Evolutionary conservation across 1,140 invertebrate genomes (phyloP).

Genomic region (Gryon sp.): DNA sequence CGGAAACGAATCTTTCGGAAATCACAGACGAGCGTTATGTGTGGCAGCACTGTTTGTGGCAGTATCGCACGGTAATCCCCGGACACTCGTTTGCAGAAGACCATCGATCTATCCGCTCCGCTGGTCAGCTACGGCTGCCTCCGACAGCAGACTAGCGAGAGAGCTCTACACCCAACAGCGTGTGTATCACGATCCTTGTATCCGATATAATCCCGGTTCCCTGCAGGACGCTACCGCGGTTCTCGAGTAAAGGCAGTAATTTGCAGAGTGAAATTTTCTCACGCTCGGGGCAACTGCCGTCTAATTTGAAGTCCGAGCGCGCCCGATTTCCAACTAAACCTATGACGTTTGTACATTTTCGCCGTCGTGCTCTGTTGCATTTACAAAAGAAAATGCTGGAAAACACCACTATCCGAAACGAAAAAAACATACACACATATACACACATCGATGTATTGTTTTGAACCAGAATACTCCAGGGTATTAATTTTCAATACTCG

Average conservation of each 20-base stretch:
- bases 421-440: not conserved
- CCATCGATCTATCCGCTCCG: conserved; percentile 60
- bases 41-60: conserved; percentile 37
- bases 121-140: conserved; percentile 32
- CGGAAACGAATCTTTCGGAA: conserved; percentile 47
- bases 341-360: conserved; percentile 42
- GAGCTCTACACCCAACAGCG: conserved; percentile 45
- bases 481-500: too few relatives aligned
- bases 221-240: conserved; percentile 60
- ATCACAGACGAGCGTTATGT: conserved; percentile 41
- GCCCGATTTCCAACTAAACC: conserved; percentile 26
- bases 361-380: conserved; percentile 25
- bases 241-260: conserved; percentile 59
- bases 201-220: conserved; percentile 62
- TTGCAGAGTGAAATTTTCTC: conserved; percentile 63
- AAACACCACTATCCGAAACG: not conserved
- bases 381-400: conserved; percentile 11
- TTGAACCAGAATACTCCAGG: too few relatives aligned
- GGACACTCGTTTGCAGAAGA: conserved; percentile 58
- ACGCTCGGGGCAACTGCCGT: conserved; percentile 63
- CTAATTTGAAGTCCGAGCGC: conserved; percentile 57
- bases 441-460: too few relatives aligned
- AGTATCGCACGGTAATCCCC: conserved; percentile 48
- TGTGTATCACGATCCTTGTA: conserved; percentile 63
- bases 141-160: conserved; percentile 18